Conservation (phyloP, 2,888 invertebrate genomes). For the Erannis defoliaria region DNA sequence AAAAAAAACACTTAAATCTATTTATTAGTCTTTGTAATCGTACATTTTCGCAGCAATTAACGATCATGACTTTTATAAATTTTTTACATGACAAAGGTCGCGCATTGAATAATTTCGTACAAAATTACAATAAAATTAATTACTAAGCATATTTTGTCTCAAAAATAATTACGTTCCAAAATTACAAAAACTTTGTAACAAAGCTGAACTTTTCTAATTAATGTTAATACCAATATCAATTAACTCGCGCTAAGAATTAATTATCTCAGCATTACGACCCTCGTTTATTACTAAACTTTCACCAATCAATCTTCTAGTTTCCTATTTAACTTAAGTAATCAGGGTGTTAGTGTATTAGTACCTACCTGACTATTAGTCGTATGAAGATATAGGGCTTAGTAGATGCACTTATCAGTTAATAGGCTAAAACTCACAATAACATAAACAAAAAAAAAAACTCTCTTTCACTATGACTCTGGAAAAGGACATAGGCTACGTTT, state of each 20-base stretch:
- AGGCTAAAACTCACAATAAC: too few relatives aligned
- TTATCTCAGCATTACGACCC: slow-evolving; percentile 81
- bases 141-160: slow-evolving; percentile 36
- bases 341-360: slow-evolving; percentile 30
- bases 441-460: too few relatives aligned
- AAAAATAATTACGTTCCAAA: slow-evolving; percentile 44
- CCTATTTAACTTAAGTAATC: slow-evolving; percentile 49
- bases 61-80: slow-evolving; percentile 5
- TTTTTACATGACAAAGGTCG: too few relatives aligned
- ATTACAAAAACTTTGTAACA: slow-evolving; percentile 64
- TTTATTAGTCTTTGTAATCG: background rate
- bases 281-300: slow-evolving; percentile 84
- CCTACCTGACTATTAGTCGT: background rate
- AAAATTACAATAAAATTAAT: slow-evolving; percentile 39
- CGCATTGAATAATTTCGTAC: slow-evolving; percentile 9
- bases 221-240: slow-evolving; percentile 83
- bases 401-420: too few relatives aligned
- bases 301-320: slow-evolving; percentile 80
- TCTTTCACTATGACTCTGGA: too few relatives aligned
- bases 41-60: slow-evolving; percentile 6
- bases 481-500: too few relatives aligned
- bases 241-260: slow-evolving; percentile 84
- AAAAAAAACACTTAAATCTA: background rate
- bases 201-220: slow-evolving; percentile 82
- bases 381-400: background rate